phyloP scores from a whole-genome alignment of 2,113 vertebrate species.

The Hassar affinis region DNA sequence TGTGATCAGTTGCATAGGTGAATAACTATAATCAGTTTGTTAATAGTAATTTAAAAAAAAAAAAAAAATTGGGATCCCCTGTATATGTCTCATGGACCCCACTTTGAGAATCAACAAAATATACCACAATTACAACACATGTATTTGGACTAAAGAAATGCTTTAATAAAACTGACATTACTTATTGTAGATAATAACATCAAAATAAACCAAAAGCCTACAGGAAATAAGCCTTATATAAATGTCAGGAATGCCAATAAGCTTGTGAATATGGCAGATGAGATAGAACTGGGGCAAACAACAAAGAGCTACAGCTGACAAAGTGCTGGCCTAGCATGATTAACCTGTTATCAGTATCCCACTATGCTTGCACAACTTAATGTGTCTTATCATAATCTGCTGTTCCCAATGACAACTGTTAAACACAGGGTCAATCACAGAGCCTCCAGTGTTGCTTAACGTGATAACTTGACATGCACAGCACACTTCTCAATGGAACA shows the following conservation, averaged over 20 bases:
- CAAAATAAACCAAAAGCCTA: background rate
- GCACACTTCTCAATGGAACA: background rate
- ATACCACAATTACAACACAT: background rate
- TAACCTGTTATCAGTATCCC: conserved; percentile 5
- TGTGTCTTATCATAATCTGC: conserved; percentile 12
- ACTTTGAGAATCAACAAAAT: background rate
- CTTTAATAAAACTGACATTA: background rate
- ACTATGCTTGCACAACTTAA: conserved; percentile 8
- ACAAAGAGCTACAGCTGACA: conserved; percentile 8
- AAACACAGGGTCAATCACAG: background rate
- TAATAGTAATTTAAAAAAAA: no score
- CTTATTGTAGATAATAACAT: background rate
- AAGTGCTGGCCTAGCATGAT: background rate
- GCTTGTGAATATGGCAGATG: conserved; percentile 10
- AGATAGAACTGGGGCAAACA: conserved; percentile 1
- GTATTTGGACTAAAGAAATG: background rate
- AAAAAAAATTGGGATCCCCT: background rate
- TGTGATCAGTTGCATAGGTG: no score
- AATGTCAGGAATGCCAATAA: no score
- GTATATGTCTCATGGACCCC: background rate
- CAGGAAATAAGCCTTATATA: no score
- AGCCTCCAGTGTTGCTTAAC: background rate
- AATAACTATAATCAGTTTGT: no score
- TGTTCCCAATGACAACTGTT: conserved; percentile 7
- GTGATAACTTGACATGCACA: background rate